Percentiles rank a stretch among this genome's conserved stretches.
These are phyloP conservation scores for Abscondita cerata DNA, from an alignment of 2,888 invertebrate genomes.

Conservation along the genomic window DNA sequence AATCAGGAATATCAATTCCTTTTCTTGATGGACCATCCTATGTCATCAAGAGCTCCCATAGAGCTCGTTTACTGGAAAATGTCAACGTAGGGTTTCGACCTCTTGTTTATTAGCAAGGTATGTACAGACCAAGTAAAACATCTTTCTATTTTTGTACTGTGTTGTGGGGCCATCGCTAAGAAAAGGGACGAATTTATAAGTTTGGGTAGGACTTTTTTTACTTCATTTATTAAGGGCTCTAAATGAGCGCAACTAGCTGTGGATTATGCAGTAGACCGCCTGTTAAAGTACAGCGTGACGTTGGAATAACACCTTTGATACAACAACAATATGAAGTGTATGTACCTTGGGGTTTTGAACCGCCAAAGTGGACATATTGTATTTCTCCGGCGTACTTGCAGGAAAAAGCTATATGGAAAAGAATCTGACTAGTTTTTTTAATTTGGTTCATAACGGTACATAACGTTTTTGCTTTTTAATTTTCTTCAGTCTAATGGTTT, in stretches of 20 bases:
- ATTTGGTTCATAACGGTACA: no score
- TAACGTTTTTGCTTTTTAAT: no score
- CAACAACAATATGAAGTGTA: neutral
- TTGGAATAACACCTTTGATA: neutral
- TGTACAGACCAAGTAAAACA: neutral
- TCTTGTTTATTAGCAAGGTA: neutral
- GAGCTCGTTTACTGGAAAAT: neutral
- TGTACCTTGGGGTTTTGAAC: neutral
- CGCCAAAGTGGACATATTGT: neutral
- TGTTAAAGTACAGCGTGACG: neutral
- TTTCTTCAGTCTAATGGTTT: no score
- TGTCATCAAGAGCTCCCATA: neutral
- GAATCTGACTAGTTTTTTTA: no score
- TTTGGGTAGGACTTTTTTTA: neutral
- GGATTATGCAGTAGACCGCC: neutral
- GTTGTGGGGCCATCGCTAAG: neutral
- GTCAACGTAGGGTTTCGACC: neutral
- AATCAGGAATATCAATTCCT: neutral
- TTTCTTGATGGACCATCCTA: neutral
- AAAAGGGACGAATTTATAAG: neutral
- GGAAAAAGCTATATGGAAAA: neutral
- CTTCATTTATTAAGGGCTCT: neutral
- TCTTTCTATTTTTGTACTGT: neutral
- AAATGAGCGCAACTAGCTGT: neutral
- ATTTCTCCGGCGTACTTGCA: neutral